phyloP scores from a whole-genome alignment of 1,140 invertebrate genomes.

The Formica exsecta region DNA sequence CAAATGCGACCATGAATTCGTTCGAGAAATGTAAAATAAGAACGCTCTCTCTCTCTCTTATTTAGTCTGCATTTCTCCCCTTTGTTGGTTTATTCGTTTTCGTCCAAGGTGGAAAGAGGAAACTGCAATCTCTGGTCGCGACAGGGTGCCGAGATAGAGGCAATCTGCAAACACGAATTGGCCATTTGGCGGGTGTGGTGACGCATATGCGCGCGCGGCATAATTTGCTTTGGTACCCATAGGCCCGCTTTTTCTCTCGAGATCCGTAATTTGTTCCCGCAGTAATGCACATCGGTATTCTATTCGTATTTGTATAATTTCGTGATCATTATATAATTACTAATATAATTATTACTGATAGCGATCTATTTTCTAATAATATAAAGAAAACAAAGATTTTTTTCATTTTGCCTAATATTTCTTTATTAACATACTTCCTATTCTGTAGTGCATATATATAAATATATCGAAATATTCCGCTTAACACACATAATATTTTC shows the following conservation, averaged over 20 bases:
- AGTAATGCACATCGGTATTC: constrained; percentile 42
- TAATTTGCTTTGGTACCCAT: constrained; percentile 80
- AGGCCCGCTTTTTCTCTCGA: constrained; percentile 70
- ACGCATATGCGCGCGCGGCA: constrained; percentile 78
- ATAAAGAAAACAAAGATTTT: not conserved
- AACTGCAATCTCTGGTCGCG: constrained; percentile 82
- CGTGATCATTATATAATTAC: not conserved
- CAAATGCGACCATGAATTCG: not conserved
- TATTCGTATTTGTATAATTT: constrained; percentile 16
- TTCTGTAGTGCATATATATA: not conserved
- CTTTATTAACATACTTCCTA: not conserved
- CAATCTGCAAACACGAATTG: constrained; percentile 86
- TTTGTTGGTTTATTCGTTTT: constrained; percentile 58
- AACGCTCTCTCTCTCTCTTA: constrained; percentile 16
- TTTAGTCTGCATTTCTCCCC: constrained; percentile 25
- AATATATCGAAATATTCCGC: not conserved
- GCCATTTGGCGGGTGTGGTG: constrained; percentile 84
- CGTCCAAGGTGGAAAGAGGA: constrained; percentile 80
- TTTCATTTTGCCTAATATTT: not conserved
- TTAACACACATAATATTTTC: not conserved
- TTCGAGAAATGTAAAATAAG: constrained; percentile 27
- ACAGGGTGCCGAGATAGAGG: constrained; percentile 85
- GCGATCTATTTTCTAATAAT: not conserved
- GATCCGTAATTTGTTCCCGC: constrained; percentile 63
- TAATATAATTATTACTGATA: not conserved